Evolutionary conservation across 2,888 invertebrate species (phyloP).

Genomic region (Mesochorus sp.): DNA sequence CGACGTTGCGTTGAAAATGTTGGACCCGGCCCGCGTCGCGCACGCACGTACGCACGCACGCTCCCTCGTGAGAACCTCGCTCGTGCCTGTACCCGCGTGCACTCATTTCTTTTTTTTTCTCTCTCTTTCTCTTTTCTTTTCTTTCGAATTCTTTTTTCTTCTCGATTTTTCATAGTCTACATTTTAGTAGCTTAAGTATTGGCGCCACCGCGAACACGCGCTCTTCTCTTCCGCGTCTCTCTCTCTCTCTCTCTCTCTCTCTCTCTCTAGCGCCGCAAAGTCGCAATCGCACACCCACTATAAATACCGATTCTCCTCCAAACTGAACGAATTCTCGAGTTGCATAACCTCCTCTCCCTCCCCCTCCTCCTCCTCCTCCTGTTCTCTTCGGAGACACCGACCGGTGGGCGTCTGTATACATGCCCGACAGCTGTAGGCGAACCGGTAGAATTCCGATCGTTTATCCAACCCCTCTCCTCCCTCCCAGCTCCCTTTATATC

Average conservation of each 20-base stretch:
- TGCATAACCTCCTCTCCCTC: no score
- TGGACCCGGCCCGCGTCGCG: constrained; percentile 50
- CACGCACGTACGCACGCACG: constrained; percentile 56
- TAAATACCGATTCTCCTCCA: constrained; percentile 3
- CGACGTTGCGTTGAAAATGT: constrained; percentile 30
- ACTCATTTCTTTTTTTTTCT: constrained; percentile 29
- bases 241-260: background rate
- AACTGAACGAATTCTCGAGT: constrained; percentile 27
- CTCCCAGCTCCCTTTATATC: no score
- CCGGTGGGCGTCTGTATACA: constrained; percentile 17
- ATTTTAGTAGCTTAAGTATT: no score
- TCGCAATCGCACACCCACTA: background rate
- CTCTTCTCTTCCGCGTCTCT: no score
- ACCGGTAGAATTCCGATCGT: constrained; percentile 42
- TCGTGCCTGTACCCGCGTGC: constrained; percentile 58
- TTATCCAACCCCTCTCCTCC: no score
- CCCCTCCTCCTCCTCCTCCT: no score
- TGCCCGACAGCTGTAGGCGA: constrained; percentile 22
- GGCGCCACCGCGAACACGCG: no score
- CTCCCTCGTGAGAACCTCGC: constrained; percentile 63
- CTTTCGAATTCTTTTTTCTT: no score
- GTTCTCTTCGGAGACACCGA: background rate
- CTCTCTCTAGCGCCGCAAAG: background rate
- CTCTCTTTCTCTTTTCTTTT: background rate
- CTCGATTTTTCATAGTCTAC: no score